Percentiles rank a stretch among this genome's conserved stretches.
Evolutionary conservation across 2,113 vertebrate species (phyloP).

Genomic region (Neoarius graeffei): DNA sequence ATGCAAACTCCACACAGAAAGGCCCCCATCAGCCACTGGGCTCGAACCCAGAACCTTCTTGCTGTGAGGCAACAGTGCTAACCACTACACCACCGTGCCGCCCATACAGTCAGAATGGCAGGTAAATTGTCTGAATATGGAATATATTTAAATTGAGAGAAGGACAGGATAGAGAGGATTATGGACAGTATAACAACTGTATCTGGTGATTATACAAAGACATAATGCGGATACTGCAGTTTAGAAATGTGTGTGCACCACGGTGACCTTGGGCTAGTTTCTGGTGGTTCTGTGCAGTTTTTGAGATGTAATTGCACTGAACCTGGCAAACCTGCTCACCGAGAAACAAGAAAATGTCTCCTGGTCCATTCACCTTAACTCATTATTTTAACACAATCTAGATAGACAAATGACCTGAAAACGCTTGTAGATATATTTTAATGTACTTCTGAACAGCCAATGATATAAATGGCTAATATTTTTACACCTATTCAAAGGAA

Average conservation of each 20-base stretch:
- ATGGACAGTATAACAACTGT: background rate
- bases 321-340: background rate
- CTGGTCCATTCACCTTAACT: background rate
- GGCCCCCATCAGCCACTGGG: too few species aligned
- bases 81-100: too few species aligned
- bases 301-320: background rate
- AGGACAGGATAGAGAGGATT: background rate
- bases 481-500: too few species aligned
- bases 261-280: background rate
- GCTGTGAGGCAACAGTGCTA: too few species aligned
- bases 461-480: background rate
- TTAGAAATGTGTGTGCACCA: background rate
- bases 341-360: background rate
- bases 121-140: background rate
- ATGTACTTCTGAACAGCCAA: background rate
- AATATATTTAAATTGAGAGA: background rate
- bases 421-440: background rate
- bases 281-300: background rate
- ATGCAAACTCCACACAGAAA: too few species aligned
- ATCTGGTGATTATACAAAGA: background rate
- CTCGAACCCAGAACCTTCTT: too few species aligned
- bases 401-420: background rate
- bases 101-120: too few species aligned
- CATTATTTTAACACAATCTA: background rate
- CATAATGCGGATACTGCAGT: background rate